A percentile compares a stretch with the other conserved stretches of the same genome.
These are phyloP conservation scores for Pteruthius melanotis DNA, from an alignment of 2,113 vertebrate species.

Conservation along the genomic window DNA sequence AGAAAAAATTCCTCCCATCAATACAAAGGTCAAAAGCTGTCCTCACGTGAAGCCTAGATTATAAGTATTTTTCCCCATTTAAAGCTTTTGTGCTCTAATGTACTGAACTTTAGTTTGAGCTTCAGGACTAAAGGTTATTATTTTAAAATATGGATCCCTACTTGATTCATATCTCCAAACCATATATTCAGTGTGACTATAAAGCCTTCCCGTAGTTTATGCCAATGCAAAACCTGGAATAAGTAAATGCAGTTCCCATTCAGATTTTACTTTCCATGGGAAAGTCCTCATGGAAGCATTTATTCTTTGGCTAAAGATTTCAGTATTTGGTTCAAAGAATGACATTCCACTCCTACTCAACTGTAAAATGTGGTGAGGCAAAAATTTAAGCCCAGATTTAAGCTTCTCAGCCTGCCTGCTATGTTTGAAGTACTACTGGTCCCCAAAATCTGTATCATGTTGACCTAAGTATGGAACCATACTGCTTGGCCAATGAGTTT, in stretches of 20 bases:
- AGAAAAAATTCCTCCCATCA: background rate
- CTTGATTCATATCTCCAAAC: background rate
- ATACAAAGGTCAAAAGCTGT: background rate
- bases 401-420: background rate
- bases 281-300: background rate
- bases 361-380: background rate
- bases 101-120: background rate
- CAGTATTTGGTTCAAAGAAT: background rate
- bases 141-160: background rate
- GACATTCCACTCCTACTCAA: background rate
- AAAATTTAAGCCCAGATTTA: background rate
- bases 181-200: background rate
- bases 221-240: background rate
- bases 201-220: background rate
- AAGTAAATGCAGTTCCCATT: background rate
- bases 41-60: background rate
- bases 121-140: background rate
- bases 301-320: background rate
- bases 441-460: background rate
- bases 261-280: background rate
- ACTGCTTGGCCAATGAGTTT: background rate
- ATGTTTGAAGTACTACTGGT: background rate
- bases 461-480: background rate
- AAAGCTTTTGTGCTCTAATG: background rate
- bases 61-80: background rate